Percentiles rank a stretch among this genome's conserved stretches.
Conservation (phyloP, 2,113 vertebrate species). For the Oryctolagus cuniculus region mOryCun1.1 NC_091441.1:79831001-79831500, state of each 20-base stretch:
- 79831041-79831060: background rate
- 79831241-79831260: background rate
- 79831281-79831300: background rate
- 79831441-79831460: background rate
- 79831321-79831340: background rate
- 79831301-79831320: background rate
- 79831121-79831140: background rate
- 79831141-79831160: background rate
- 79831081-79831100: background rate
- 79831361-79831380: background rate
- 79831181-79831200: background rate
- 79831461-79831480: background rate
- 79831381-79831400: background rate
- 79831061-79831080: background rate
- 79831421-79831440: background rate
- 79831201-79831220: background rate
- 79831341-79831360: background rate
- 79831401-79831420: background rate
- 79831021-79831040: too few relatives aligned
- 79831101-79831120: background rate
- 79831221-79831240: background rate
- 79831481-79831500: background rate
- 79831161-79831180: background rate
- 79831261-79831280: background rate
- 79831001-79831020: background rate